Percentiles rank a stretch among this genome's conserved stretches.
These are phyloP conservation scores for Drosophila truncata DNA, from an alignment of 1,140 invertebrate genomes.

Conservation along the genomic window DNA sequence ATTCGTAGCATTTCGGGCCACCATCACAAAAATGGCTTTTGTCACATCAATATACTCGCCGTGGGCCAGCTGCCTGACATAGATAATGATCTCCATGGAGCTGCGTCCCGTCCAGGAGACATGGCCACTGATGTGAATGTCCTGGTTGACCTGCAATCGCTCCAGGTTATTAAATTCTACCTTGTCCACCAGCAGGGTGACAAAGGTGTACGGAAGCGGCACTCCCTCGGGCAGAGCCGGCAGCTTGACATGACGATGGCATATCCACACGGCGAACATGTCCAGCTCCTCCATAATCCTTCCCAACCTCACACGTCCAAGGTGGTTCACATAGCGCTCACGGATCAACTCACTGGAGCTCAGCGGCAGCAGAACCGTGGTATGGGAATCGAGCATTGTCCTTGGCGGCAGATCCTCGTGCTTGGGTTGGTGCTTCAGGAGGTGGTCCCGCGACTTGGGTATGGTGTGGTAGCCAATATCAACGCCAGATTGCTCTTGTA, in stretches of 20 bases:
- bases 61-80: constrained; percentile 88
- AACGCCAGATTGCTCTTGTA: constrained; percentile 59
- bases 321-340: constrained; percentile 89
- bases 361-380: constrained; percentile 89
- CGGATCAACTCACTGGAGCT: constrained; percentile 87
- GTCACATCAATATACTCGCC: constrained; percentile 88
- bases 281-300: constrained; percentile 93
- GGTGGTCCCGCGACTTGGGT: constrained; percentile 70
- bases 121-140: constrained; percentile 90
- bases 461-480: constrained; percentile 67
- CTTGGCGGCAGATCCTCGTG: constrained; percentile 84
- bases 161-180: constrained; percentile 87
- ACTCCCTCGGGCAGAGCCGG: constrained; percentile 86
- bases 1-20: constrained; percentile 90
- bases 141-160: constrained; percentile 86
- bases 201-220: constrained; percentile 89
- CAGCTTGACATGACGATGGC: constrained; percentile 89
- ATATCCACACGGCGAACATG: constrained; percentile 90
- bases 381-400: constrained; percentile 89
- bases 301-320: constrained; percentile 89
- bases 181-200: constrained; percentile 91
- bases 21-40: constrained; percentile 90
- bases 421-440: constrained; percentile 73
- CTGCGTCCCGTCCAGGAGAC: constrained; percentile 91
- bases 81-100: constrained; percentile 90